Conservation (phyloP, 2,113 vertebrate species). For the Neogale vison region DNA sequence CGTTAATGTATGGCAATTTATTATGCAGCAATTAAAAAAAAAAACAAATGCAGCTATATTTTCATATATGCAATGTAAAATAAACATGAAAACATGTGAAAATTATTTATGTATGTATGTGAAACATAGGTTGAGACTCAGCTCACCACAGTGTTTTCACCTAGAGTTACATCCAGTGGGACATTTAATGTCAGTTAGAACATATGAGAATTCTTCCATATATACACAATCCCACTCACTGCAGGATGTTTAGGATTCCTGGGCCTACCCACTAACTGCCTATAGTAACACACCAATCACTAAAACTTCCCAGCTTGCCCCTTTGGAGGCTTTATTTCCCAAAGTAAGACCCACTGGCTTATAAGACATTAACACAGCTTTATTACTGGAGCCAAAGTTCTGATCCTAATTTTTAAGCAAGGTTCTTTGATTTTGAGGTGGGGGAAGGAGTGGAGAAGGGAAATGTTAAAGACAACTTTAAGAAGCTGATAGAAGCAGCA, state of each 20-base stretch:
- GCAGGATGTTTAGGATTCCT: neutral
- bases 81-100: neutral
- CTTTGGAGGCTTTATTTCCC: neutral
- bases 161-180: neutral
- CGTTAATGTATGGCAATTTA: neutral
- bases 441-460: rapidly evolving
- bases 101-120: neutral
- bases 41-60: neutral
- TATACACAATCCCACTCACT: neutral
- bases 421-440: neutral
- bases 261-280: neutral
- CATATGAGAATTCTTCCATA: neutral
- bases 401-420: neutral
- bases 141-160: neutral
- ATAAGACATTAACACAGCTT: neutral
- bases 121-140: neutral
- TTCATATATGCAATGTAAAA: neutral
- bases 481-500: neutral
- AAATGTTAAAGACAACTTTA: neutral
- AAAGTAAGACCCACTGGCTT: neutral
- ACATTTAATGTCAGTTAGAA: neutral
- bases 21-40: neutral
- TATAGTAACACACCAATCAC: neutral
- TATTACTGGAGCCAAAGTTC: neutral
- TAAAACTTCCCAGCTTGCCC: neutral